These are phyloP conservation scores for Prinia subflava DNA, from an alignment of 2,113 vertebrate genomes.

Conservation along the genomic window DNA sequence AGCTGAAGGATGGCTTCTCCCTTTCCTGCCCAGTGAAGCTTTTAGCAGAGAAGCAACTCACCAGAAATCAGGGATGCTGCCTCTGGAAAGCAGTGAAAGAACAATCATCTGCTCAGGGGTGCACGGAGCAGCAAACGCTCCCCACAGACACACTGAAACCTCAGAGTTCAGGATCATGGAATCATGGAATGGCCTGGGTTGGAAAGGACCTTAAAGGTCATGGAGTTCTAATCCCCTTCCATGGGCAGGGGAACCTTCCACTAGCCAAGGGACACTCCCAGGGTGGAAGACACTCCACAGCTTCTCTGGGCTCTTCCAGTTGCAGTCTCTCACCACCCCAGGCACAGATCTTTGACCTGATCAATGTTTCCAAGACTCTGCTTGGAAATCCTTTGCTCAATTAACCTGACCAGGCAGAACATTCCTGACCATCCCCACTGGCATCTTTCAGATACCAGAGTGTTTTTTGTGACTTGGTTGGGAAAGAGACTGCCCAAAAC, in stretches of 20 bases:
- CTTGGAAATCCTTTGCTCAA: not conserved
- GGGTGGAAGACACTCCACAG: not conserved
- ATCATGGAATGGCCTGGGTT: not conserved
- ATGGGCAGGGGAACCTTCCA: not conserved
- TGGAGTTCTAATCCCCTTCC: not conserved
- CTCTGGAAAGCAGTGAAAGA: not conserved
- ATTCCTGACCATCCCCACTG: not conserved
- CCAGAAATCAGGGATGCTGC: not conserved
- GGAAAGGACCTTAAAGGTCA: not conserved
- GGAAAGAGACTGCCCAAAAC: not conserved
- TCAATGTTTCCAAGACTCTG: not conserved
- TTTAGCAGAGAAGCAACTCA: not conserved
- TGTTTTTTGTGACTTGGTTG: accelerated
- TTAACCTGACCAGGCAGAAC: not conserved
- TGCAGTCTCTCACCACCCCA: not conserved
- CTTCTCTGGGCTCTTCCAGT: not conserved
- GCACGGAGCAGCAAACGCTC: accelerated
- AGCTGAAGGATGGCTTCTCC: not conserved
- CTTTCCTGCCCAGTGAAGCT: not conserved
- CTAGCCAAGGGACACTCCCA: not conserved
- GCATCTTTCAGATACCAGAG: not conserved
- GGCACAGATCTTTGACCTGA: not conserved
- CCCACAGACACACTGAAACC: accelerated
- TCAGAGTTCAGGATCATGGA: not conserved
- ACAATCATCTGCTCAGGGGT: accelerated